These are phyloP conservation scores for Moxostoma hubbsi DNA, from an alignment of 2,797 vertebrate species.

Conservation along the genomic window DNA sequence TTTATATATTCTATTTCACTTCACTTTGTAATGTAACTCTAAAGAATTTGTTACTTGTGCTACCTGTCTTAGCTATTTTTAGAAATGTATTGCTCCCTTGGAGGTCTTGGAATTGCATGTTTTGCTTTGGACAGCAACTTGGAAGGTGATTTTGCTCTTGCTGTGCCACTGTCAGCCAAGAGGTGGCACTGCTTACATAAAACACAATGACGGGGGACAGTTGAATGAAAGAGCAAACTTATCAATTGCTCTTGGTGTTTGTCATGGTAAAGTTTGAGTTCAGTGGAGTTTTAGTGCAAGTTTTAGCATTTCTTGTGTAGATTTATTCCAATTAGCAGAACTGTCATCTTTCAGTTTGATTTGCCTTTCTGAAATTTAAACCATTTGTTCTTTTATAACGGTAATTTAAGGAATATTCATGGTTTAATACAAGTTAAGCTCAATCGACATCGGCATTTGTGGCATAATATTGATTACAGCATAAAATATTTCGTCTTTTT, in stretches of 20 bases:
- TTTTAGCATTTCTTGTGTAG: neutral
- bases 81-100: slow-evolving; percentile 33
- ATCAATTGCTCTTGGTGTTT: slow-evolving; percentile 64
- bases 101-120: slow-evolving; percentile 17
- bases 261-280: slow-evolving; percentile 35
- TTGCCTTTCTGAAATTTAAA: neutral
- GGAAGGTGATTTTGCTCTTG: slow-evolving; percentile 52
- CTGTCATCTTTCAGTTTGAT: neutral
- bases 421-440: too few relatives aligned
- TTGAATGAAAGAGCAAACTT: slow-evolving; percentile 64
- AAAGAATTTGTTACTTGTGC: slow-evolving; percentile 25
- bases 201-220: slow-evolving; percentile 63
- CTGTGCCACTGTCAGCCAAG: slow-evolving; percentile 67
- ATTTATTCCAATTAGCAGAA: neutral
- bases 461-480: too few relatives aligned
- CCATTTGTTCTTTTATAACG: too few relatives aligned
- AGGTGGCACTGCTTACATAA: slow-evolving; percentile 83
- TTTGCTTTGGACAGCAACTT: slow-evolving; percentile 54
- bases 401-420: too few relatives aligned
- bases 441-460: too few relatives aligned
- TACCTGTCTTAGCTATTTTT: slow-evolving; percentile 27
- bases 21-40: slow-evolving; percentile 25
- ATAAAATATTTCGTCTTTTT: too few relatives aligned
- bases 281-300: neutral
- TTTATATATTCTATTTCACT: slow-evolving; percentile 22